Evolutionary conservation across 2,888 invertebrate genomes (phyloP), one percentile per base, ranked within the genome.

Genomic region (Ernsta delagoae): DNA sequence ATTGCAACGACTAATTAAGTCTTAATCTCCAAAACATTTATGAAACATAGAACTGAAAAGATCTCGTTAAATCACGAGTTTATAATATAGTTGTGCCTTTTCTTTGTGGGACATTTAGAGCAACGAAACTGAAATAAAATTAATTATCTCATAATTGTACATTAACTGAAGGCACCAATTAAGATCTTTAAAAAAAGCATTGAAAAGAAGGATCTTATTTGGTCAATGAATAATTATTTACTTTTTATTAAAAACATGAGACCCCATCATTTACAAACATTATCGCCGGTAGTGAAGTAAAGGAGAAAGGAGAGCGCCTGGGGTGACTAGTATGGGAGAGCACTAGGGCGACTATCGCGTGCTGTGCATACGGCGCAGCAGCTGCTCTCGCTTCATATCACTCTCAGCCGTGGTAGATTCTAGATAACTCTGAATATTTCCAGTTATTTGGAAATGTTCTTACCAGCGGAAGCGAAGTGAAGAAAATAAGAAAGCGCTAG

Each of bases 401-500:
- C 41, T 41, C 6, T 3, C 41, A 41, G 8, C 7, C 41, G 8
- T 7, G 4, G 36, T 36, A 3, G 11, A 45, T 45, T 45, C n/a
- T 45, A 4, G n/a, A 34, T 56, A n/a, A 6, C 9, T 11, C 31
- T 54, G 53, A 0, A 36, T 56, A 11, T 9, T 34, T 9, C 24
- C 9, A 11, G 16, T 24, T 4, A 36, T 3, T 45, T 24, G 3
- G 3, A 24, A 24, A 24, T 24, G 24, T 71, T 82, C 87, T 75
- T 31, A 92, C 93, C 92, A 78, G 92, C 92, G 87, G 89, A 84
- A 74, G 85, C 91, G 75, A 89, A 83, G 77, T 89, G 88, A 76
- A 92, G 83, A 70, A 92, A 82, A 54, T 92, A 82, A 63, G 88
- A 90, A 78, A 92, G 83, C 78, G 89, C 87, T 77, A 91, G 79